Percentiles rank a stretch among this genome's conserved stretches.
Conservation (phyloP, 2,113 vertebrate genomes). For the Nycticebus coucang region DNA sequence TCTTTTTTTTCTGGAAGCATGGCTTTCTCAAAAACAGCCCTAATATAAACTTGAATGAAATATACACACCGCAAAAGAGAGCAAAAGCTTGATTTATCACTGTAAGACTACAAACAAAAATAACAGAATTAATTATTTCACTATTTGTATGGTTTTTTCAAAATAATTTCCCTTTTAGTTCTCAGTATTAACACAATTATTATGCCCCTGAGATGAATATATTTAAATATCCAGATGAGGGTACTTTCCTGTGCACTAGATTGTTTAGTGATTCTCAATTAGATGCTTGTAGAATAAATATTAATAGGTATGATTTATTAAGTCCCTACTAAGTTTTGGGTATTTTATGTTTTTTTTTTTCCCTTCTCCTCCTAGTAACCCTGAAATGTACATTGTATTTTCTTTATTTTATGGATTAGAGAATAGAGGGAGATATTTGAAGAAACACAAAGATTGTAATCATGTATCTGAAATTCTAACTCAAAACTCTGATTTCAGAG, state of each 20-base stretch:
- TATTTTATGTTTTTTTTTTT: neutral
- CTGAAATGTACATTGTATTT: neutral
- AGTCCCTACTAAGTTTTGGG: neutral
- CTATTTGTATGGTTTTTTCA: constrained; percentile 22
- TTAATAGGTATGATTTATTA: neutral
- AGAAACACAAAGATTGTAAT: neutral
- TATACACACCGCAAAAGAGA: neutral
- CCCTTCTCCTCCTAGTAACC: neutral
- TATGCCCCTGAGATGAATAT: neutral
- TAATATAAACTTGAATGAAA: constrained; percentile 36
- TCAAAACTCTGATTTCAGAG: neutral
- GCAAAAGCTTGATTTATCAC: neutral
- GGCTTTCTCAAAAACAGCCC: neutral
- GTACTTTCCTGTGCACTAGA: constrained; percentile 3
- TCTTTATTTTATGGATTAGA: neutral
- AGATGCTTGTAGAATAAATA: neutral
- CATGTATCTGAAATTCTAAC: neutral
- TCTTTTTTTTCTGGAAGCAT: neutral
- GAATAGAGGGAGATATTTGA: neutral
- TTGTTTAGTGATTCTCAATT: neutral
- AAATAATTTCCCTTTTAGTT: constrained; percentile 19
- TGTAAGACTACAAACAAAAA: neutral
- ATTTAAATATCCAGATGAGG: constrained; percentile 2
- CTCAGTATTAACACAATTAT: neutral
- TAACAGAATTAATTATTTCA: neutral